These are phyloP conservation scores for Lithophane socia DNA, from an alignment of 2,888 invertebrate species.

Conservation along the genomic window DNA sequence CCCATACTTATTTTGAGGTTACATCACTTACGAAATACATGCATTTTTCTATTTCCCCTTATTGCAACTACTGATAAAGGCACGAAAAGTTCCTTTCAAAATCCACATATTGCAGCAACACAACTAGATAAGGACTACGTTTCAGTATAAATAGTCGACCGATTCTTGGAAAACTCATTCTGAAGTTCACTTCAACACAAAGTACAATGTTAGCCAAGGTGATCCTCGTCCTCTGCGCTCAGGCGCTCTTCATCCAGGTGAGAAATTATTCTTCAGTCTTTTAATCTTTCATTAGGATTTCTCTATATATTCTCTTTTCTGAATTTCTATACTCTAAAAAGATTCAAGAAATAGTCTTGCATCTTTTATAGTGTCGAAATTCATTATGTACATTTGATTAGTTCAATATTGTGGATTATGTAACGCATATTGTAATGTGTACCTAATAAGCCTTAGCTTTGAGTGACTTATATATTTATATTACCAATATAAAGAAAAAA, in stretches of 20 bases:
- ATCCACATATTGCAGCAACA: conserved; percentile 10
- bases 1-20: neutral
- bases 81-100: neutral
- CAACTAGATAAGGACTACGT: neutral
- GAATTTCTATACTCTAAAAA: too few species aligned
- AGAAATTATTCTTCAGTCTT: neutral
- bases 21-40: neutral
- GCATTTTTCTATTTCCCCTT: conserved; percentile 4
- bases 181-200: neutral
- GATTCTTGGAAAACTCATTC: neutral
- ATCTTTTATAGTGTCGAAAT: too few species aligned
- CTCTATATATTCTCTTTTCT: too few species aligned
- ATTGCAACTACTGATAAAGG: conserved; percentile 22
- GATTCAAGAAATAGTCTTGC: too few species aligned
- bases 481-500: neutral
- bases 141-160: neutral
- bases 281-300: too few species aligned
- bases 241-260: conserved; percentile 33
- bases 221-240: conserved; percentile 38
- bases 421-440: neutral
- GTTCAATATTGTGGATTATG: too few species aligned
- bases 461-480: too few species aligned
- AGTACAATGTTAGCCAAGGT: conserved; percentile 19
- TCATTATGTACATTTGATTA: too few species aligned
- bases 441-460: too few species aligned